Conservation (phyloP, 2,113 vertebrate species). For the Oxygymnocypris stewartii region DNA sequence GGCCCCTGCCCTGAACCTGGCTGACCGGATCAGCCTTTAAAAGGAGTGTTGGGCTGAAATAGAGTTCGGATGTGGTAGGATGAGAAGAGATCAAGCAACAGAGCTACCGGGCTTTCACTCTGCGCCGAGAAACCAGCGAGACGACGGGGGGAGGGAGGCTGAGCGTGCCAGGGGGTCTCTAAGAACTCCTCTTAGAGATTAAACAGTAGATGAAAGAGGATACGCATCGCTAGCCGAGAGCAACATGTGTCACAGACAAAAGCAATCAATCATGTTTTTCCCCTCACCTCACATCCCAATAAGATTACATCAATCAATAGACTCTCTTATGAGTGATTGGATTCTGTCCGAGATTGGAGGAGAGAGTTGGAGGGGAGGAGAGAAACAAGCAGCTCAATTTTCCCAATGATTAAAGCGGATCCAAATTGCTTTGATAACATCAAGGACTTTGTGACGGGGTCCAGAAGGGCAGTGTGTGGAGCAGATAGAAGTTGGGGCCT, state of each 20-base stretch:
- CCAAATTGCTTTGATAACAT: slow-evolving; percentile 82
- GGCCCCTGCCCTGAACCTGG: not conserved
- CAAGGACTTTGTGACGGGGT: slow-evolving; percentile 78
- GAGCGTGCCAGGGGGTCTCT: slow-evolving; percentile 27
- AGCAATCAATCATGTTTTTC: slow-evolving; percentile 75
- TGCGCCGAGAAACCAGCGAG: not conserved
- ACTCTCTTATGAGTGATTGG: slow-evolving; percentile 80
- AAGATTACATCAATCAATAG: slow-evolving; percentile 86
- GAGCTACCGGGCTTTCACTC: slow-evolving; percentile 48
- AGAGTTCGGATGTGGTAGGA: slow-evolving; percentile 46
- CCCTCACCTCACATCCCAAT: slow-evolving; percentile 73
- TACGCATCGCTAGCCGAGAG: slow-evolving; percentile 68
- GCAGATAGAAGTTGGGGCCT: slow-evolving; percentile 66
- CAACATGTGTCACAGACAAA: slow-evolving; percentile 79
- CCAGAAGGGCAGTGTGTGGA: slow-evolving; percentile 71
- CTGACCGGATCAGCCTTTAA: slow-evolving; percentile 26
- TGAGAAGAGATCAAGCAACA: slow-evolving; percentile 55
- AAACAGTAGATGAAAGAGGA: slow-evolving; percentile 75
- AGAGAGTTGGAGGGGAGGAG: slow-evolving; percentile 38
- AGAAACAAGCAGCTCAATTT: slow-evolving; percentile 73
- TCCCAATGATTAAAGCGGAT: slow-evolving; percentile 82
- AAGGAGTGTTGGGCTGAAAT: slow-evolving; percentile 21
- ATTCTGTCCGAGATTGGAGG: slow-evolving; percentile 72
- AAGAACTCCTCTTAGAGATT: slow-evolving; percentile 69
- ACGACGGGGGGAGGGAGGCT: not conserved